These are phyloP conservation scores for Pentalonia nigronervosa DNA, from an alignment of 1,140 invertebrate species.

Conservation along the genomic window DNA sequence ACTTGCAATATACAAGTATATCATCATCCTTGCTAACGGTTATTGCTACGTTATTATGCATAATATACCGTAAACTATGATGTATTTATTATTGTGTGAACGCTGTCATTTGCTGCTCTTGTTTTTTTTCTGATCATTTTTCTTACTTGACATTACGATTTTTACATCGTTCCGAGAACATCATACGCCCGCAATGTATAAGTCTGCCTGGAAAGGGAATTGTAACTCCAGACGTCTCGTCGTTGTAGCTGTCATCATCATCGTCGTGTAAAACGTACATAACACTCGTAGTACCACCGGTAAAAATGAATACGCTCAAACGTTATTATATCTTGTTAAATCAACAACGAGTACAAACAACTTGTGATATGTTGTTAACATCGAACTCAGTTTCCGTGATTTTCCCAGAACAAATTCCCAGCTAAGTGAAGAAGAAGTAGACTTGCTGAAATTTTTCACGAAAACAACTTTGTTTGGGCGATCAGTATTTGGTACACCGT, in stretches of 20 bases:
- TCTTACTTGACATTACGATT: background rate
- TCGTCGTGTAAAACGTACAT: background rate
- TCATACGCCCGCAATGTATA: background rate
- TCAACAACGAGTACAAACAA: background rate
- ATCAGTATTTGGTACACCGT: too few relatives aligned
- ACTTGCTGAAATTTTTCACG: too few relatives aligned
- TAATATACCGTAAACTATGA: background rate
- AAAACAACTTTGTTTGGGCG: too few relatives aligned
- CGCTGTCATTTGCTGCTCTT: background rate
- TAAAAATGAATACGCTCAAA: background rate
- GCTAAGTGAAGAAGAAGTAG: background rate
- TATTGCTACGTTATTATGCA: background rate
- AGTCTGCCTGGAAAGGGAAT: background rate
- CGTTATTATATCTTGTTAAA: background rate
- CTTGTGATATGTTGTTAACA: conserved; percentile 5
- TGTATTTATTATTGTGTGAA: background rate
- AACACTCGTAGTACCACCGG: background rate
- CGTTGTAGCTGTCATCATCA: background rate
- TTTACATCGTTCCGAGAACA: background rate
- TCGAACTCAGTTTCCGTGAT: background rate
- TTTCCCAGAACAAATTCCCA: background rate
- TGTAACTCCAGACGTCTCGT: background rate
- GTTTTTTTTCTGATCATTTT: background rate
- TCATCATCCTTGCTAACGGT: too few relatives aligned
- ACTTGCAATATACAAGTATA: too few relatives aligned